Base-by-base conservation (phyloP, 2,797 vertebrate genomes). In the Trematomus bernacchii region DNA sequence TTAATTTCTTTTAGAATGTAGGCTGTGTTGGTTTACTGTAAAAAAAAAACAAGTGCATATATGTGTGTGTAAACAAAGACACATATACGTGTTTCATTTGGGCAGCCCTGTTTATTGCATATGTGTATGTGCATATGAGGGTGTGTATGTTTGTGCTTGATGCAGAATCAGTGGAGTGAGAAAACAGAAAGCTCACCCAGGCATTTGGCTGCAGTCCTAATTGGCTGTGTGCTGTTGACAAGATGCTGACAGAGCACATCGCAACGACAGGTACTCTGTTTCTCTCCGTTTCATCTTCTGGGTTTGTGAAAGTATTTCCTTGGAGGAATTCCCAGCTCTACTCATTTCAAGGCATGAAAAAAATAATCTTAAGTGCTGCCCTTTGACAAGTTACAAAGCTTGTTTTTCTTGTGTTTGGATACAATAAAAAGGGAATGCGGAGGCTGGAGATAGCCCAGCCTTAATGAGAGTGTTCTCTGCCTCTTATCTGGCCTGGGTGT, bases 161-260 rank as follows among this genome's bases (percentile, higher is more conserved):
- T 19, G 7, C 70, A 72, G 75, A 86, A 59, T 85, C 84, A 77
- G 83, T 71, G 79, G 81, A 84, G 79, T 80, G 87, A 81, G 80
- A 83, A 37, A 86, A 83, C 66, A 37, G 87, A 84, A 86, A 85
- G 85, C 81, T 84, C 86, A 78, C 11, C 84, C 80, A 87, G 85
- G 81, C 83, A 71, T 85, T 92, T 87, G 92, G 91, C 87, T 80
- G 74, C 81, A 54, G 84, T 92, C 90, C 91, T 93, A 93, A 93
- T 93, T 93, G 93, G 89, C 89, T 79, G 84, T 30, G 75, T 27
- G 51, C 59, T 79, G 85, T 84, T 89, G 91, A 93, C 92, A 90
- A 82, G 82, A 90, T 87, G 91, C 91, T 93, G 89, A 93, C 86
- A 27, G 86, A 89, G 90, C 92, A 88, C 80, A 77, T 81, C 68